Evolutionary conservation across 2,797 vertebrate species (phyloP).

Genomic region (Kryptopterus vitreolus): DNA sequence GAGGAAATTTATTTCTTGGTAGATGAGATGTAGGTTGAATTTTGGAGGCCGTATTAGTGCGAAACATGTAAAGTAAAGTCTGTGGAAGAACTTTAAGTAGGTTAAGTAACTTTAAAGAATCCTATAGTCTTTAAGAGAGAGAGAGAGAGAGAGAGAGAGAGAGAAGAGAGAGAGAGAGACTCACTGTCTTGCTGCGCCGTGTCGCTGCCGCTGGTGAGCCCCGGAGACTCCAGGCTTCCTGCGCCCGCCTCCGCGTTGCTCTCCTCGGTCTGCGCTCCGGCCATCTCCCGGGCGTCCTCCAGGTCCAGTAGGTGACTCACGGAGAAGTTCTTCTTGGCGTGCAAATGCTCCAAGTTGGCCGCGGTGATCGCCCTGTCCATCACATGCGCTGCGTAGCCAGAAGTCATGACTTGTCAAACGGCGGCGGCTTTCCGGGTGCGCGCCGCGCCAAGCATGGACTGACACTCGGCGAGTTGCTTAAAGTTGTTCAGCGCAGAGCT

Average conservation of each 20-base stretch:
- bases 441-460: conserved; percentile 11
- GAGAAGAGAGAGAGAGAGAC: conserved; percentile 48
- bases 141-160: conserved; percentile 4
- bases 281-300: conserved; percentile 94
- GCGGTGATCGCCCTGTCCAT: conserved; percentile 88
- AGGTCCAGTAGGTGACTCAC: conserved; percentile 98
- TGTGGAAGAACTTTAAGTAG: not conserved
- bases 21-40: not conserved
- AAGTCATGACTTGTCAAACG: conserved; percentile 82
- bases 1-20: not conserved
- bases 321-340: conserved; percentile 98
- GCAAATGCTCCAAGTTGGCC: conserved; percentile 86
- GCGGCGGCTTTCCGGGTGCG: conserved; percentile 4
- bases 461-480: too few species aligned
- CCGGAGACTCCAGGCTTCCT: conserved; percentile 92
- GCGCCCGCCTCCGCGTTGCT: conserved; percentile 86
- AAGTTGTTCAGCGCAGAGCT: too few species aligned
- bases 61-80: not conserved
- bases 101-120: not conserved
- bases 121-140: not conserved
- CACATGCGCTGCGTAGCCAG: conserved; percentile 88
- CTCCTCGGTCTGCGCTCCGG: conserved; percentile 87
- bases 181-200: conserved; percentile 97
- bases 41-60: not conserved
- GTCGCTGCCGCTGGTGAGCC: conserved; percentile 95